Percentiles rank a stretch among this genome's conserved stretches.
Conservation (phyloP, 2,113 vertebrate species). For the Atlantisia rogersi region DNA sequence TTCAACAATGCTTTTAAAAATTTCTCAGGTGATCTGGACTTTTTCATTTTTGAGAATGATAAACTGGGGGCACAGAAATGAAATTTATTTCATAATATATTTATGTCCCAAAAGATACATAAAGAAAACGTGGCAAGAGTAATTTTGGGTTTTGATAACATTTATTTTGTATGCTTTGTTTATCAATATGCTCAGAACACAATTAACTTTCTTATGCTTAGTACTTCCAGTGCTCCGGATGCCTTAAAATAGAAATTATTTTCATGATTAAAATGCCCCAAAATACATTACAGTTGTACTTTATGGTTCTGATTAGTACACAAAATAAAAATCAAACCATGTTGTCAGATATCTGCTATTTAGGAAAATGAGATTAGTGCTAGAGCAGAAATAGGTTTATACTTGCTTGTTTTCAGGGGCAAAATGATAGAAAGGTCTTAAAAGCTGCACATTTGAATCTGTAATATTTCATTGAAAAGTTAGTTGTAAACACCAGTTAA, state of each 20-base stretch:
- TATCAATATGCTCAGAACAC: neutral
- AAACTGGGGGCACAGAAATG: neutral
- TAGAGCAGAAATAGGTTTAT: neutral
- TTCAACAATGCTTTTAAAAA: neutral
- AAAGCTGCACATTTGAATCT: neutral
- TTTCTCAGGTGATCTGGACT: neutral
- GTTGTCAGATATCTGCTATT: neutral
- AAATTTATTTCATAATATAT: neutral
- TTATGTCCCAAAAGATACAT: neutral
- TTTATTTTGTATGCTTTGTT: neutral
- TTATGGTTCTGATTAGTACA: neutral
- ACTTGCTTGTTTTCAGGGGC: neutral
- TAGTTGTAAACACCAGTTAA: neutral
- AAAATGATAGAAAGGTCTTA: neutral
- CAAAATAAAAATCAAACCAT: neutral
- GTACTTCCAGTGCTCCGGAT: neutral
- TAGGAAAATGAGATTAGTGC: neutral
- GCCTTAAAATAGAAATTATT: constrained; percentile 1
- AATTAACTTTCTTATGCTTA: neutral
- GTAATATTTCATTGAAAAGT: neutral
- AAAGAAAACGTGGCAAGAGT: neutral
- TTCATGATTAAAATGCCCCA: neutral
- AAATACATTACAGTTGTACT: neutral
- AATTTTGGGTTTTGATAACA: neutral
- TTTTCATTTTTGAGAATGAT: neutral